Conservation (phyloP, 2,888 invertebrate genomes). For the Habrosyne pyritoides region DNA sequence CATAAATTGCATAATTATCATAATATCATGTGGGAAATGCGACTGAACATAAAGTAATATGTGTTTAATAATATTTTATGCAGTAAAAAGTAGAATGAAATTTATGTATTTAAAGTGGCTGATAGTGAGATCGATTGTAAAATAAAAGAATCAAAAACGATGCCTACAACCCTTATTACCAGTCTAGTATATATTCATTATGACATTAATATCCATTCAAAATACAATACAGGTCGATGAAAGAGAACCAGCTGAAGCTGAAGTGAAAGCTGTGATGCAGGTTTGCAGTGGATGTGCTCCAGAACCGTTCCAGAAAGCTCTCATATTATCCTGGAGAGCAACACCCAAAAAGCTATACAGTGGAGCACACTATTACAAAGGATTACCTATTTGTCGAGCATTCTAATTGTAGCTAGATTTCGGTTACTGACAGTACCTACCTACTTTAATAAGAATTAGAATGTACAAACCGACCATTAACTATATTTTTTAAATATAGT, state of each 20-base stretch:
- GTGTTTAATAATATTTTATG: no score
- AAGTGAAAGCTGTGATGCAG: conserved; percentile 91
- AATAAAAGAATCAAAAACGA: no score
- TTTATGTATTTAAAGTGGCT: no score
- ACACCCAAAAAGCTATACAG: conserved; percentile 89
- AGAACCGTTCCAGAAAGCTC: conserved; percentile 92
- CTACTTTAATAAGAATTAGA: not conserved
- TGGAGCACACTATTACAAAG: conserved; percentile 87
- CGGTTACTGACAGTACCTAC: not conserved
- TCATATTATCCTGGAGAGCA: conserved; percentile 90
- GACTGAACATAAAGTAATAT: no score
- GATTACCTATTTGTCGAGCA: conserved; percentile 85
- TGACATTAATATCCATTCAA: not conserved
- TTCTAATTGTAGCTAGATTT: conserved; percentile 64
- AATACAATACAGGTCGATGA: conserved; percentile 81
- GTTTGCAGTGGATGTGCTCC: conserved; percentile 89
- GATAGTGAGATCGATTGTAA: no score
- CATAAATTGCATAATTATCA: no score
- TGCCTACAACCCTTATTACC: no score
- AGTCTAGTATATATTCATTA: no score
- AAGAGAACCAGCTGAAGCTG: conserved; percentile 92
- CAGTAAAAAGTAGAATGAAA: no score
- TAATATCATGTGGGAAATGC: no score
- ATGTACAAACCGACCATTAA: conserved; percentile 5
- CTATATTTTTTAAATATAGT: not conserved